Evolutionary conservation across 2,113 vertebrate genomes (phyloP), one percentile per base, ranked within the genome.

Genomic region (Siniperca chuatsi): DNA sequence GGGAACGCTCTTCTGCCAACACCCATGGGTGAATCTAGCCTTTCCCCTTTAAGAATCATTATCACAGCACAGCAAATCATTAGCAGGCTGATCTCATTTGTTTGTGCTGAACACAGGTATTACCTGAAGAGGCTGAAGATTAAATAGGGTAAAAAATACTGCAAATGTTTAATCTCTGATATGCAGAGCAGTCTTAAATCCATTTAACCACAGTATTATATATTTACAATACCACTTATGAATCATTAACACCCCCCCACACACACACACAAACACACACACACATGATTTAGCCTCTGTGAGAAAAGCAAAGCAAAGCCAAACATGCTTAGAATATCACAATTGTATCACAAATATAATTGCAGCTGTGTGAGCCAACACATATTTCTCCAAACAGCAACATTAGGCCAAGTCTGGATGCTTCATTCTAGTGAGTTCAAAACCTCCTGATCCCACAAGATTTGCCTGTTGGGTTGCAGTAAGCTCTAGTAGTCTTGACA

Each of bases 181-280:
- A 50, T 69, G 72, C 81, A 54, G 72, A 62, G 64, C 8, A 0
- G 71, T 69, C 70, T 82, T 85, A 85, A 90, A 91, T 90, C 88
- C 80, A 48, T 91, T 92, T 85, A 85, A 83, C 76, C 71, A 58
- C 79, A 46, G 60, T 44, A 84, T 93, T 89, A 81, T 90, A 73
- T 89, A 92, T 92, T 88, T 93, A 91, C 94, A 93, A 91, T 75
- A 64, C 61, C 82, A 82, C 60, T 87, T 90, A 89, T 90, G 79
- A 93, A 92, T 94, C 91, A 91, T 92, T 89, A 86, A 92, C 86
- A 25, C 82, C 84, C 62, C 29, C 79, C 71, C 54, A 11, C 44
- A 10, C 10, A 10, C 42, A 42, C 42, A 10, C 10, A 10, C 44
- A 11, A 10, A 44, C 35, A 37, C 35, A 37, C 35, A 37, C 35